These are phyloP conservation scores for Artibeus lituratus DNA, from an alignment of 2,797 vertebrate genomes.

Conservation along the genomic window DNA sequence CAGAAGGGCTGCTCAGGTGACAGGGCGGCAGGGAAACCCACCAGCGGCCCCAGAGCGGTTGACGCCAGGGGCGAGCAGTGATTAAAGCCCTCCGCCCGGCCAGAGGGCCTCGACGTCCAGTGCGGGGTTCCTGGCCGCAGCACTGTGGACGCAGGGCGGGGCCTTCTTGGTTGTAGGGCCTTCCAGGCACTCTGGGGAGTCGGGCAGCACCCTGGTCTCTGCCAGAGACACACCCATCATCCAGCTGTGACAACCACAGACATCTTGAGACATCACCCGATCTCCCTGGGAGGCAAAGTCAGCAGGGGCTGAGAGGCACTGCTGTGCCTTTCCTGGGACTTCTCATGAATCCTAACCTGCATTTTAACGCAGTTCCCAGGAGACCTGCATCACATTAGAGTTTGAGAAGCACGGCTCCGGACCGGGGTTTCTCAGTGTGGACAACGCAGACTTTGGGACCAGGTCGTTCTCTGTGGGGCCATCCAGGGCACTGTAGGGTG, in stretches of 20 bases:
- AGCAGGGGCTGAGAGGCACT: neutral
- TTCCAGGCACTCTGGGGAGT: accelerated
- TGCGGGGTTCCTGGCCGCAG: neutral
- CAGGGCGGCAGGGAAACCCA: neutral
- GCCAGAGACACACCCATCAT: neutral
- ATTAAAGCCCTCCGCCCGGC: neutral
- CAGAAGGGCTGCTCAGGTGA: neutral
- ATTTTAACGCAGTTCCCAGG: neutral
- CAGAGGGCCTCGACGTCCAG: too few species aligned
- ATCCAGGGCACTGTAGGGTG: neutral
- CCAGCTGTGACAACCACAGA: neutral
- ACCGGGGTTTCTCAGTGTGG: neutral
- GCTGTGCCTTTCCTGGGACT: neutral
- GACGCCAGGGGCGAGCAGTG: neutral
- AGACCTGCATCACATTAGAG: accelerated
- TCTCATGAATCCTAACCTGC: neutral
- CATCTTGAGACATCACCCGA: neutral
- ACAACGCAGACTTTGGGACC: neutral
- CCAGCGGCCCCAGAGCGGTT: neutral
- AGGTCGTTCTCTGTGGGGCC: neutral
- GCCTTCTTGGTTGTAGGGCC: neutral
- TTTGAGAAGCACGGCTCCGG: neutral
- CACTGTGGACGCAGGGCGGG: neutral
- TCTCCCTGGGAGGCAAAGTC: neutral
- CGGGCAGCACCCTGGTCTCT: neutral